Evolutionary conservation across 2,797 vertebrate species (phyloP).

Genomic region (Xenops minutus): DNA sequence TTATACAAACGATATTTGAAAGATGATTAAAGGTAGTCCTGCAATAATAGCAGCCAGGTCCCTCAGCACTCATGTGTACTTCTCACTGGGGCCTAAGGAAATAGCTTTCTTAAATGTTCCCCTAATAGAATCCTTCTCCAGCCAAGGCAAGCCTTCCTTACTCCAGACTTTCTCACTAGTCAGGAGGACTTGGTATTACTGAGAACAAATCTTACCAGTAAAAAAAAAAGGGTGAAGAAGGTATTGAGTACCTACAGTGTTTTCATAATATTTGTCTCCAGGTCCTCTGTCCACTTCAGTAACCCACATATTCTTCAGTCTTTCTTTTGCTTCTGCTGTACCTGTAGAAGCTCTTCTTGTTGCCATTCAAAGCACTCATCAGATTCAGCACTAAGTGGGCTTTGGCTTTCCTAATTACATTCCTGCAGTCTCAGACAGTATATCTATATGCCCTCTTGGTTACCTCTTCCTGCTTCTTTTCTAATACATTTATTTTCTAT

Average conservation of each 20-base stretch:
- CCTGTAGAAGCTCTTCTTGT: not conserved
- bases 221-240: not conserved
- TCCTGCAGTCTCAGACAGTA: not conserved
- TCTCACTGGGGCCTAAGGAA: accelerated
- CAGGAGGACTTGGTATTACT: not conserved
- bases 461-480: not conserved
- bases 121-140: not conserved
- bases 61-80: accelerated
- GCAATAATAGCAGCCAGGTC: not conserved
- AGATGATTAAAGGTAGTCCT: not conserved
- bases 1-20: not conserved
- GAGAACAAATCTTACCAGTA: not conserved
- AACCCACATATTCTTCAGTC: not conserved
- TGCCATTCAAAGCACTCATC: not conserved
- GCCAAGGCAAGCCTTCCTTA: not conserved
- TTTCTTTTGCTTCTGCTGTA: not conserved
- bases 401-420: not conserved
- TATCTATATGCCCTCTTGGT: not conserved
- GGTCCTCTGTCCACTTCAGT: not conserved
- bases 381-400: not conserved
- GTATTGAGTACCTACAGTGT: accelerated
- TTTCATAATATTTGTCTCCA: not conserved
- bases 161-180: not conserved
- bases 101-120: not conserved
- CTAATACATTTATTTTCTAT: not conserved